Evolutionary conservation across 1,140 invertebrate genomes (phyloP), one percentile per base, ranked within the genome.

Genomic region (Sinonovacula constricta): DNA sequence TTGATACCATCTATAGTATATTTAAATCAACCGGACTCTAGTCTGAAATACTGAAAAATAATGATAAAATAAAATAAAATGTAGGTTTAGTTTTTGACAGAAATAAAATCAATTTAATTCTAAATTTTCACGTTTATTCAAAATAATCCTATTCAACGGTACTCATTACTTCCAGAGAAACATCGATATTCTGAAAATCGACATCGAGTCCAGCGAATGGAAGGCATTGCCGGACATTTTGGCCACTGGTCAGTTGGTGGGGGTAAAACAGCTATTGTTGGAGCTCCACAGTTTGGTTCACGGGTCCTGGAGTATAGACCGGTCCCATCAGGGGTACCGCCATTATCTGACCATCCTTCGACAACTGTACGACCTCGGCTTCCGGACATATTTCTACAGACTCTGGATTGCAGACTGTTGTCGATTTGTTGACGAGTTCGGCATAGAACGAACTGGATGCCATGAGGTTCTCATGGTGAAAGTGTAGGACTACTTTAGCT

Each of bases 281-380:
- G 70, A 74, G n/a, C 63, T 74, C 24, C 70, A 74, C 30, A 53
- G 53, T 18, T 70, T 51, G 53, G 68, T 70, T 10, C 34, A 70
- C 10, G 18, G 18, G 10, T 34, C 68, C 3, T 70, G 28, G 51
- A 15, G 28, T 54, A n/a, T 70, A 2, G 36, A 70, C 24, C 54
- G 68, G 30, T 59, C 57, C 45, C 22, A 39, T 18, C 39, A 59
- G 12, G 68, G 59, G 22, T 70, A 70, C 54, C 31, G 36, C 15
- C 53, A 59, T 2, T 36, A 70, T 31, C 18, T 70, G 33, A 70
- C 57, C 34, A 33, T 59, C 7, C 54, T 70, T 1, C 28, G 53
- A 57, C 30, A 28, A 39, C 34, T 70, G 14, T 70, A 70, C 18
- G 68, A 70, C 0, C 53, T 59, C 10, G 68, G 68, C 1, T 70